Evolutionary conservation across 2,113 vertebrate species (phyloP), one percentile per base, ranked within the genome.

Genomic region (Perognathus longimembris): DNA sequence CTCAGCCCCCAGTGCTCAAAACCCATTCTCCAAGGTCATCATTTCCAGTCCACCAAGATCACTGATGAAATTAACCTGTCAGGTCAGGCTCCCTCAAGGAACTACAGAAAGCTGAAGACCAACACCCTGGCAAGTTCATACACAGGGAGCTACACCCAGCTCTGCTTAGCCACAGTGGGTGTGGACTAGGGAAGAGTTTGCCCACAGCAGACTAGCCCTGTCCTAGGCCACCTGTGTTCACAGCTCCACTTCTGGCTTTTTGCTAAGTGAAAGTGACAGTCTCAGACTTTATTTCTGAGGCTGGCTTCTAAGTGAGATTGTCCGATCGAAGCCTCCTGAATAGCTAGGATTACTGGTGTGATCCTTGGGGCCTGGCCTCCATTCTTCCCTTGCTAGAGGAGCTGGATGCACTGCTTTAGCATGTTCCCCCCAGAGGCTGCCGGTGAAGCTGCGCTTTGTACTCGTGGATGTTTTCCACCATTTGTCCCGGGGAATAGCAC

Each of bases 131-230:
- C 30, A 0, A 54, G 36, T 57, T 82, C 63, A 5, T 0, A 22
- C 32, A 45, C 50, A 9, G 40, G 42, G 36, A n/a, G 32, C 5
- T 11, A 0, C 3, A 1, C 73, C 11, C 0, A 2, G 71, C 88
- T 21, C 69, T 40, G 74, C 26, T 28, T 42, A 22, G 9, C 63
- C 7, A 1, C 8, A 45, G 54, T 7, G 10, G 1, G 3, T 40
- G 36, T 50, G 59, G 30, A 12, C 12, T 54, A 54, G 50, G 50
- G 15, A 54, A 17, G 12, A 54, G 50, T 18, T 14, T 54, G 50
- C 50, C 14, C 14, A 54, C 50, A 85, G 26, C 42, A 89, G 57
- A 67, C 8, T n/a, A 74, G 28, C 73, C 79, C 1, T 32, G 32
- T 77, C 64, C 40, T 88, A 17, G 74, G 32, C 1, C 26, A 30